Percentiles rank a stretch among this genome's conserved stretches.
Evolutionary conservation across 2,888 invertebrate genomes (phyloP).

Genomic region (Eurois occulta): DNA sequence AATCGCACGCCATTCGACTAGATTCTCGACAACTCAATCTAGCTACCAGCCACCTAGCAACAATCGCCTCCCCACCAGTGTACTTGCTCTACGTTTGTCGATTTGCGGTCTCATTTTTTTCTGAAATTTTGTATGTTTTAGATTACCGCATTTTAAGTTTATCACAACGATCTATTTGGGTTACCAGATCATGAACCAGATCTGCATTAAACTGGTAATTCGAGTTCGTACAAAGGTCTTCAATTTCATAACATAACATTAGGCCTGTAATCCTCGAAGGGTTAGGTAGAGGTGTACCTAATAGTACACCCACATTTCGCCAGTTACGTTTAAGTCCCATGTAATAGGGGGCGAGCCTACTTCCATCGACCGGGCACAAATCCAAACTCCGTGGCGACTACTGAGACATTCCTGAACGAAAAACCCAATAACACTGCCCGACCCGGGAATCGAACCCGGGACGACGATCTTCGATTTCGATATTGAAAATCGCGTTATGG

Average conservation of each 20-base stretch:
- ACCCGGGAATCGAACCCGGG: too few relatives aligned
- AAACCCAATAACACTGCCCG: too few relatives aligned
- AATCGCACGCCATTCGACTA: background rate
- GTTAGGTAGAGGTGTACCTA: too few relatives aligned
- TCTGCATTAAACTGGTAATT: background rate
- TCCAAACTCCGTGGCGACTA: too few relatives aligned
- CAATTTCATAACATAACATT: background rate
- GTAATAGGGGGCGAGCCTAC: too few relatives aligned
- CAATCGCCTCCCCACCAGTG: background rate
- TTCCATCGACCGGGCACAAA: too few relatives aligned
- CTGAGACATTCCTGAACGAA: too few relatives aligned
- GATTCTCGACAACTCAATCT: background rate
- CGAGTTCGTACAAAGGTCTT: background rate
- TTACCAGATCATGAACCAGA: background rate
- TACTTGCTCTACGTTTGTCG: background rate
- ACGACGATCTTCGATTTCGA: background rate
- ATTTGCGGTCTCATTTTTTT: background rate
- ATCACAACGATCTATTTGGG: background rate
- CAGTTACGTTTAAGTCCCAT: too few relatives aligned
- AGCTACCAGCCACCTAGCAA: background rate
- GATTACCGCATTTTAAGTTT: background rate
- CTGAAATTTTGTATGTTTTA: background rate
- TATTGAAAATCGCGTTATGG: background rate
- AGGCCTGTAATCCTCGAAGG: too few relatives aligned
- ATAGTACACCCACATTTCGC: too few relatives aligned